Conservation (phyloP, 2,888 invertebrate genomes). For the Drosophila phalerata region DNA sequence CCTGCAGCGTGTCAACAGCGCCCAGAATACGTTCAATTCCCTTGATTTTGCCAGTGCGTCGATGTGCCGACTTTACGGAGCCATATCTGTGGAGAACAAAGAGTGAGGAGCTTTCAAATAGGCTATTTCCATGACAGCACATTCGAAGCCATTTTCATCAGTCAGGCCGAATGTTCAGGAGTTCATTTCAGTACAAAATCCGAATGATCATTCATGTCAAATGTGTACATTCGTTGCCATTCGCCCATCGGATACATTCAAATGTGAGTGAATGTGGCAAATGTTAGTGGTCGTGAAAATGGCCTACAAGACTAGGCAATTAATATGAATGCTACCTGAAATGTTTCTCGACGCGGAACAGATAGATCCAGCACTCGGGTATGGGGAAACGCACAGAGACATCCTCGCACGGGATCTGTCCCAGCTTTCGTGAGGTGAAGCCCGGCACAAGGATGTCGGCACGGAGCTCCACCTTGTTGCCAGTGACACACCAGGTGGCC, state of each 20-base stretch:
- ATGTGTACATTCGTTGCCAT: no score
- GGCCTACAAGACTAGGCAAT: not conserved
- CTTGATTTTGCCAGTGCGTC: slow-evolving; percentile 95
- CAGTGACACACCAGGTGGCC: slow-evolving; percentile 94
- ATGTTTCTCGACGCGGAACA: slow-evolving; percentile 99
- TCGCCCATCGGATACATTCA: no score
- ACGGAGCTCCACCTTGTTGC: slow-evolving; percentile 96
- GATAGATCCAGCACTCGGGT: slow-evolving; percentile 99
- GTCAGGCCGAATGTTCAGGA: no score
- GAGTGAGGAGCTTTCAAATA: not conserved
- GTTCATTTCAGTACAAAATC: no score
- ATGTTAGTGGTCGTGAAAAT: no score
- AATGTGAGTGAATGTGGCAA: no score
- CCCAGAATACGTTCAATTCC: slow-evolving; percentile 97
- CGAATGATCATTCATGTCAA: no score
- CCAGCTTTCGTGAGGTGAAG: slow-evolving; percentile 97
- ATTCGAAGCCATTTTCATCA: no score
- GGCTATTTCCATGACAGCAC: no score
- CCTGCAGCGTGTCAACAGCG: slow-evolving; percentile 95
- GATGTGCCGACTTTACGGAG: slow-evolving; percentile 97
- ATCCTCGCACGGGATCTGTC: slow-evolving; percentile 98
- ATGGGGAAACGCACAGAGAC: slow-evolving; percentile 98
- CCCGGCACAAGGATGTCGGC: slow-evolving; percentile 98
- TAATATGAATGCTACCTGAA: slow-evolving; percentile 87
- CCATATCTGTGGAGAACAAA: slow-evolving; percentile 89